A percentile compares a stretch with the other conserved stretches of the same genome.
Evolutionary conservation across 2,888 invertebrate species (phyloP).

Genomic region (Perizoma affinitatum): DNA sequence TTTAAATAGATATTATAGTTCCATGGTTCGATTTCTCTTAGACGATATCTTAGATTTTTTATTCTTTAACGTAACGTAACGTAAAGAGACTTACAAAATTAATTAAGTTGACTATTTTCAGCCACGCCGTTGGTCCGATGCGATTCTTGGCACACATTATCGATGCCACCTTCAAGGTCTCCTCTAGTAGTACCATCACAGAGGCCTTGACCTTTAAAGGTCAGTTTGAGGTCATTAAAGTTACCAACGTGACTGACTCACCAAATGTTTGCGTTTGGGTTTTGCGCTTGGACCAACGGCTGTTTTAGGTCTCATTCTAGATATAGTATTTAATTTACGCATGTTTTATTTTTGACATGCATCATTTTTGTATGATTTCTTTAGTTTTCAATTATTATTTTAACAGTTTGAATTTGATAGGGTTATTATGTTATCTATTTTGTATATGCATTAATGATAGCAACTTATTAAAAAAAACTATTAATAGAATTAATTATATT

Average conservation of each 20-base stretch:
- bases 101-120: slow-evolving; percentile 54
- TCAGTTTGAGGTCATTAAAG: slow-evolving; percentile 54
- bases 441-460: slow-evolving; percentile 5
- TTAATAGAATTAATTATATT: slow-evolving; percentile 39
- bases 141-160: slow-evolving; percentile 81
- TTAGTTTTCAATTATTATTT: slow-evolving; percentile 19
- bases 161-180: slow-evolving; percentile 80
- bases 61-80: neutral
- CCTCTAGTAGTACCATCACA: slow-evolving; percentile 69
- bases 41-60: neutral
- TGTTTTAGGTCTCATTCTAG: slow-evolving; percentile 42
- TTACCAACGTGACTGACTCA: slow-evolving; percentile 43
- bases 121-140: slow-evolving; percentile 83
- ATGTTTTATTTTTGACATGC: slow-evolving; percentile 44
- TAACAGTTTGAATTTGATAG: slow-evolving; percentile 17
- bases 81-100: slow-evolving; percentile 19
- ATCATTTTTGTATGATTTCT: slow-evolving; percentile 15
- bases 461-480: slow-evolving; percentile 13
- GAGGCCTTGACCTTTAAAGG: slow-evolving; percentile 58
- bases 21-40: neutral
- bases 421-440: slow-evolving; percentile 22
- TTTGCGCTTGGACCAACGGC: slow-evolving; percentile 80
- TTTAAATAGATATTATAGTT: neutral
- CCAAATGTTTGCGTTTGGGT: slow-evolving; percentile 43
- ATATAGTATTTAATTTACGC: slow-evolving; percentile 42